Evolutionary conservation across 2,888 invertebrate species (phyloP).

Genomic region (Nysson spinosus): DNA sequence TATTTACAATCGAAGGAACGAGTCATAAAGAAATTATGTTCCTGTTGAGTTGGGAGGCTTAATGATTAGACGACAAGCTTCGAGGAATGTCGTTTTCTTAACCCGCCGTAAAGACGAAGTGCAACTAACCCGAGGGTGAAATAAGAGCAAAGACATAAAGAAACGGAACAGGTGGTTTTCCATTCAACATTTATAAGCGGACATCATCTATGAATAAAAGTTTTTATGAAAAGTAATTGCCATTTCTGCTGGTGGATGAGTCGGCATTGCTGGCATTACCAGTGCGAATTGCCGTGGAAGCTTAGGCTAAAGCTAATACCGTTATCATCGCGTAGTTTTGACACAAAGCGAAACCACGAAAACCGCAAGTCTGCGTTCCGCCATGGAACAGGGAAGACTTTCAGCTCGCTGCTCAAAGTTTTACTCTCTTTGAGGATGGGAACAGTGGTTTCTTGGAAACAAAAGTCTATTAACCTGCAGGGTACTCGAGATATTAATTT

Average conservation of each 20-base stretch:
- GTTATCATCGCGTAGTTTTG: slow-evolving; percentile 35
- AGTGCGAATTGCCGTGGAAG: slow-evolving; percentile 16
- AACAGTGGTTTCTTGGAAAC: not conserved
- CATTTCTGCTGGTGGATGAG: slow-evolving; percentile 4
- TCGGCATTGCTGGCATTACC: slow-evolving; percentile 13
- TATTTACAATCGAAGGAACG: too few relatives aligned
- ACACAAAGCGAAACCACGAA: slow-evolving; percentile 29
- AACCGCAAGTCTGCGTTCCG: slow-evolving; percentile 24
- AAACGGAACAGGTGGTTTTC: slow-evolving; percentile 34
- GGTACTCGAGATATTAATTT: too few relatives aligned
- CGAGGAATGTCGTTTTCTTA: too few relatives aligned
- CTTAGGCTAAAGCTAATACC: slow-evolving; percentile 18
- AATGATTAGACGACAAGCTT: too few relatives aligned
- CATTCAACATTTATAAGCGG: slow-evolving; percentile 19
- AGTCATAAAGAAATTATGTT: too few relatives aligned
- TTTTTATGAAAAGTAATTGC: slow-evolving; percentile 20
- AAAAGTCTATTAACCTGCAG: slow-evolving; percentile 6
- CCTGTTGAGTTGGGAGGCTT: too few relatives aligned
- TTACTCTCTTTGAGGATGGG: not conserved
- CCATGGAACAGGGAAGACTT: slow-evolving; percentile 29
- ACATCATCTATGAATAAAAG: slow-evolving; percentile 2
- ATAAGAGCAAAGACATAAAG: not conserved
- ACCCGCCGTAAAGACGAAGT: too few relatives aligned
- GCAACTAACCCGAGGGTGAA: not conserved
- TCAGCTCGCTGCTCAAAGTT: slow-evolving; percentile 23